Base-by-base conservation (phyloP, 2,113 vertebrate species). In the Platichthys stellatus region DNA sequence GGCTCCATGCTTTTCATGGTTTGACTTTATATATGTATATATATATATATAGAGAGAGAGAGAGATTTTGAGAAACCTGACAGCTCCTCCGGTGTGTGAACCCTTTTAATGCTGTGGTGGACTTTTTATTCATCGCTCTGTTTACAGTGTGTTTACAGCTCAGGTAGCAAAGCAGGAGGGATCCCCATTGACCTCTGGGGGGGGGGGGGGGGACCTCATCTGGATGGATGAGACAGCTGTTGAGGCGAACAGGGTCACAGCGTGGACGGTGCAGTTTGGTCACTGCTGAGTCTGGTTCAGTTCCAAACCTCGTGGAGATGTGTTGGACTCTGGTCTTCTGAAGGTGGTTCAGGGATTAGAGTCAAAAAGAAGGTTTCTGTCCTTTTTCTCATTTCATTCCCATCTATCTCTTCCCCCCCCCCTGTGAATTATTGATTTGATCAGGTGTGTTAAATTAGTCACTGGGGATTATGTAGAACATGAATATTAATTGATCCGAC, bases 361-460 rank as follows among this genome's bases (percentile, higher is more conserved):
- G 31, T 31, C 31, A 6, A 31, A 7, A 7, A 31, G 31, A 31
- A 31, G 5, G 31, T 31, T 31, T 31, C 13, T 21, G 20, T 65
- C 15, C 85, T 90, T 90, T 92, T 24, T 24, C 21, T 3, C 14
- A 7, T 28, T 51, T 51, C 20, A 23, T 31, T 26, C n/a, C 59
- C 3, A 8, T 53, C 54, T 20, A 31, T 18, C 28, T 23, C 38
- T 23, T 17, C 15, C 68, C 45, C n/a, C 63, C 31, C 28, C 70
- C 70, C 24, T 69, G 60, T 90, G 71, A 92, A 92, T 92, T 76
- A 93, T 92, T 89, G 88, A 90, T 90, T 90, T 86, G 77, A 92
- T 94, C 89, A 93, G 86, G 84, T 93, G 85, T 90, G 78, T 85
- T 88, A 86, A 92, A 93, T 91, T 70, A 88, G 81, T 85, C 92